Conservation (phyloP, 2,797 vertebrate genomes). For the Otolemur crassicaudatus region DNA sequence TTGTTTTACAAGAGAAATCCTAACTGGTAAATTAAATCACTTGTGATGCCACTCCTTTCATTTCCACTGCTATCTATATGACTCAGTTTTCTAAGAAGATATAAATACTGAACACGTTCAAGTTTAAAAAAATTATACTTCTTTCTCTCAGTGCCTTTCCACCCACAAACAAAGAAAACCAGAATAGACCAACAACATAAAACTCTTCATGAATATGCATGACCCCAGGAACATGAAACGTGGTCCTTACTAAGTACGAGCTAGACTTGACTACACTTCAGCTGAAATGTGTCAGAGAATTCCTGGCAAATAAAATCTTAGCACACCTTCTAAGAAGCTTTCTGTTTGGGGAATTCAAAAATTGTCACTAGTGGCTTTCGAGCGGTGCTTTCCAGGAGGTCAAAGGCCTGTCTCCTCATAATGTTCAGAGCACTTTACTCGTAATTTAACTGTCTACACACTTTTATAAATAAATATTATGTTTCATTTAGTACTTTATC, state of each 20-base stretch:
- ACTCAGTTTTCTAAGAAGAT: constrained; percentile 44
- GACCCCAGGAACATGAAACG: neutral
- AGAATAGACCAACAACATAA: neutral
- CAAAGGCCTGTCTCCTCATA: constrained; percentile 61
- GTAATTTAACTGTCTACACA: constrained; percentile 77
- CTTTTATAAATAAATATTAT: constrained; percentile 89
- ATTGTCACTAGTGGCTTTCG: constrained; percentile 15
- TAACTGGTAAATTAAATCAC: constrained; percentile 65
- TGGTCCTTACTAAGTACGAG: neutral
- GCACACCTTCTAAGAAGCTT: constrained; percentile 57
- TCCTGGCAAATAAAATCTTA: constrained; percentile 60
- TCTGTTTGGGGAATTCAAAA: constrained; percentile 60
- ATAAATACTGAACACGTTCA: constrained; percentile 11
- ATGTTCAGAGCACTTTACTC: constrained; percentile 61
- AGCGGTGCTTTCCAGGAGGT: constrained; percentile 42
- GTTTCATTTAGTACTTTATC: constrained; percentile 85
- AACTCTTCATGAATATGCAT: neutral
- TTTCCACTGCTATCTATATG: neutral
- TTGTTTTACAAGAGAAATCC: constrained; percentile 71
- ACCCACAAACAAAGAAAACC: constrained; percentile 36
- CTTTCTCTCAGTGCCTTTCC: constrained; percentile 57
- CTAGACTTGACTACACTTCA: neutral
- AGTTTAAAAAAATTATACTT: constrained; percentile 45
- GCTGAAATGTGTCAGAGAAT: constrained; percentile 11
- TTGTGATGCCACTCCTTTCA: constrained; percentile 1